phyloP scores from a whole-genome alignment of 1,140 invertebrate species.

The Dreissena polymorpha region DNA sequence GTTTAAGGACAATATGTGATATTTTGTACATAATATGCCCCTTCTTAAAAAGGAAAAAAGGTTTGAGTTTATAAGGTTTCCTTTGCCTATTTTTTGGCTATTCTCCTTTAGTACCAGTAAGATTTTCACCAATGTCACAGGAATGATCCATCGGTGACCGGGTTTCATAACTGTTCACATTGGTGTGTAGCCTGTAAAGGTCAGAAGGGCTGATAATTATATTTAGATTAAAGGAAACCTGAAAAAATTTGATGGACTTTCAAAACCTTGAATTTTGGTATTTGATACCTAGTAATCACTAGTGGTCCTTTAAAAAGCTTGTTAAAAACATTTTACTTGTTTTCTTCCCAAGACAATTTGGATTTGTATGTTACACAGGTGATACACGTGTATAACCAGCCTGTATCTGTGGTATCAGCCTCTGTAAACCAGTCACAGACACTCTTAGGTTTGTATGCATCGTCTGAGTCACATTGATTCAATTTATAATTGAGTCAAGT shows the following conservation, averaged over 20 bases:
- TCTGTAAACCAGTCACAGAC: slow-evolving; percentile 72
- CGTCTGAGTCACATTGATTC: background rate
- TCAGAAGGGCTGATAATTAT: background rate
- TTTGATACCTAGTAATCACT: too few relatives aligned
- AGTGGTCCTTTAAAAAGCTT: too few relatives aligned
- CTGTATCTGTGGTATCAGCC: slow-evolving; percentile 70
- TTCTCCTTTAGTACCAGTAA: too few relatives aligned
- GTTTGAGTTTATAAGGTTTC: too few relatives aligned
- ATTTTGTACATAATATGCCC: too few relatives aligned
- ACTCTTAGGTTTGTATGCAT: slow-evolving; percentile 67
- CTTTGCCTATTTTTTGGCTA: too few relatives aligned
- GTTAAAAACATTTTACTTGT: background rate
- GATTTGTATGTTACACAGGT: slow-evolving; percentile 62
- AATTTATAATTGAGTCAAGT: background rate
- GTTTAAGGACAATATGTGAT: too few relatives aligned
- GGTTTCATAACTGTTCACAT: too few relatives aligned
- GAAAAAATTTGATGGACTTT: background rate
- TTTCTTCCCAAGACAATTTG: background rate
- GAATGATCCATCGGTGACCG: too few relatives aligned
- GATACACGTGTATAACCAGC: slow-evolving; percentile 69
- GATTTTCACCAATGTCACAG: too few relatives aligned
- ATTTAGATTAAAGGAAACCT: background rate
- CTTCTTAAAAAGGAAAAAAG: too few relatives aligned
- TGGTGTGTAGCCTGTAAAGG: background rate
- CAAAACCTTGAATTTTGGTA: too few relatives aligned